These are phyloP conservation scores for Augochlora pura DNA, from an alignment of 1,140 invertebrate genomes.

Conservation along the genomic window DNA sequence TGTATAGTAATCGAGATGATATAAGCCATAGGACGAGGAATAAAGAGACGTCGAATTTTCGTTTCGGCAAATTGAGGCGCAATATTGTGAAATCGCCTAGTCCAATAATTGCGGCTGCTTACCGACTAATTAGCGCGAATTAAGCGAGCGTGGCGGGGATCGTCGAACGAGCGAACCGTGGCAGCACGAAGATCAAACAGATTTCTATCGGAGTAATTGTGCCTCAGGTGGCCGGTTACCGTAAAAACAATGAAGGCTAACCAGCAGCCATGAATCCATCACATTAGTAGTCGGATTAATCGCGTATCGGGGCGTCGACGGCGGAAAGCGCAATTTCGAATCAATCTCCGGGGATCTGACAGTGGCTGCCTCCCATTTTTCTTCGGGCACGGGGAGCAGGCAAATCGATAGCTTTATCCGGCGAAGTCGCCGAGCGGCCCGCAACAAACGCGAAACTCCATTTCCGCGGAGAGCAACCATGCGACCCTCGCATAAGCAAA, in stretches of 20 bases:
- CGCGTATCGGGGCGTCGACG: slow-evolving; percentile 1
- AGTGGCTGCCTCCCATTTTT: slow-evolving; percentile 44
- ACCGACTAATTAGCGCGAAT: too few relatives aligned
- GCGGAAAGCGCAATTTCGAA: slow-evolving; percentile 32
- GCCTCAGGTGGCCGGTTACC: neutral
- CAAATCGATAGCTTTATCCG: slow-evolving; percentile 55
- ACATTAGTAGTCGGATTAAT: slow-evolving; percentile 13
- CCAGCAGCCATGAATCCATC: slow-evolving; percentile 17
- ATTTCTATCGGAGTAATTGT: too few relatives aligned
- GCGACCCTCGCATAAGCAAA: neutral
- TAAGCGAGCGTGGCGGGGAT: too few relatives aligned
- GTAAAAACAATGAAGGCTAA: slow-evolving; percentile 16
- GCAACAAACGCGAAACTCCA: slow-evolving; percentile 46
- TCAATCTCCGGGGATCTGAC: slow-evolving; percentile 55
- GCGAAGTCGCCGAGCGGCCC: slow-evolving; percentile 3
- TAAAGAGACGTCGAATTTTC: too few relatives aligned
- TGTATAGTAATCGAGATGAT: too few relatives aligned
- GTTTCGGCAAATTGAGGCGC: too few relatives aligned
- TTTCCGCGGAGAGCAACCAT: slow-evolving; percentile 37
- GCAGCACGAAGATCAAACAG: too few relatives aligned
- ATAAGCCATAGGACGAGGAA: too few relatives aligned
- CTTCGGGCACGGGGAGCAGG: slow-evolving; percentile 11
- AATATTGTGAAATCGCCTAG: too few relatives aligned
- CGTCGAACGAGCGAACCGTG: too few relatives aligned
- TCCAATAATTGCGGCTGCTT: too few relatives aligned